Conservation (phyloP, 1,140 invertebrate genomes). For the Ylistrum balloti region DNA sequence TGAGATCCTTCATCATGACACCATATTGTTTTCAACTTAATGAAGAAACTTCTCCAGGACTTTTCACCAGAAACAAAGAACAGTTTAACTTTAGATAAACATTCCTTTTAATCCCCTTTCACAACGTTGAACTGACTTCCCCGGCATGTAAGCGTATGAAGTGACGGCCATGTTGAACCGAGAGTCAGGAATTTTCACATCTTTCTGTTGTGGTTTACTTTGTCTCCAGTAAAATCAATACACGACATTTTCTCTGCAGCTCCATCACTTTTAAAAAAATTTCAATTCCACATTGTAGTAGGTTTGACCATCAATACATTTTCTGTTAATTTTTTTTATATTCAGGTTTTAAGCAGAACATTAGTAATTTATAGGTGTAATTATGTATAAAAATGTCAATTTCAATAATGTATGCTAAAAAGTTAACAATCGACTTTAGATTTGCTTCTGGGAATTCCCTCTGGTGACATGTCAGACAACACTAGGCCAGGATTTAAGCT, state of each 20-base stretch:
- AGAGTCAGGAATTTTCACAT: slow-evolving; percentile 14
- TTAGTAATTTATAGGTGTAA: not conserved
- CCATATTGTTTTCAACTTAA: no score
- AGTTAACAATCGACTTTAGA: no score
- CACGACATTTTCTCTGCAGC: not conserved
- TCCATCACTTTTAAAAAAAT: no score
- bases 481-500: not conserved
- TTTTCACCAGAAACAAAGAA: no score
- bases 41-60: no score
- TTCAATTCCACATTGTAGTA: not conserved
- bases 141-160: not conserved
- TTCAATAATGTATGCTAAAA: not conserved
- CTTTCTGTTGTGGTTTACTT: not conserved
- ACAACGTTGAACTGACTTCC: no score
- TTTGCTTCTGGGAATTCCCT: not conserved
- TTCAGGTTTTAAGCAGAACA: not conserved
- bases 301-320: not conserved
- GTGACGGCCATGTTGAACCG: not conserved
- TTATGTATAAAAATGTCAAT: not conserved
- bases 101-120: no score
- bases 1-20: no score
- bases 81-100: no score
- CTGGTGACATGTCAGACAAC: not conserved
- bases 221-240: not conserved
- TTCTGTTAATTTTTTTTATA: not conserved